Base-by-base conservation (phyloP, 2,113 vertebrate species). In the Empidonax alnorum region DNA sequence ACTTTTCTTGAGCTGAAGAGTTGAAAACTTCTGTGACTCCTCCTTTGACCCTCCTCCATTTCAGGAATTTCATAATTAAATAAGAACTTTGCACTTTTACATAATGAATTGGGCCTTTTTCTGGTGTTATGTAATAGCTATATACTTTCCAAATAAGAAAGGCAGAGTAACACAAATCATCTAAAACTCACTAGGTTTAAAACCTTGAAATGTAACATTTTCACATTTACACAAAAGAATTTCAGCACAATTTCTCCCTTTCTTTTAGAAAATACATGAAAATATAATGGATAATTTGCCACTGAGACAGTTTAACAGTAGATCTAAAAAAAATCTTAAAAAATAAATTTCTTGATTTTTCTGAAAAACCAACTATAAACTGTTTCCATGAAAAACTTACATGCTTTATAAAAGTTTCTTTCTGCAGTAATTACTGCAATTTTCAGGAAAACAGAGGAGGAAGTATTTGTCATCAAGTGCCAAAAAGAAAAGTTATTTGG, bases 41-140 rank as follows among this genome's bases (percentile, higher is more conserved):
- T 42, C 18, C 37, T 85, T 82, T 91, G 58, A 89, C 66, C 37
- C 10, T 72, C 39, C 49, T 59, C 19, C 25, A n/a, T 74, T 86
- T 63, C 31, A 92, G 80, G 42, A 85, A 87, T 89, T 93, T 93
- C 62, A 74, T 50, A 87, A 80, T 91, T 84, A 87, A 90, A 84
- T 84, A 39, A 79, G 30, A 87, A 90, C 86, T 35, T 79, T 49
- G 25, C 31, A 84, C 12, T 74, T 33, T 74, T 33, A 49, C 1
- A 42, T 77, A 84, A 93, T 35, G 7, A 93, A 91, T 31, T 55
- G 10, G 6, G 2, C 9, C 62, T 8, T 53, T 72, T 67, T 74
- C 74, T 59, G 13, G 5, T 69, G 16, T 72, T 73, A 62, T 6
- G 50, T 72, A 78, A 68, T 22, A 86, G 59, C 47, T 72, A 80